A percentile compares a stretch with the other conserved stretches of the same genome.
Conservation (phyloP, 2,888 invertebrate species). For the Drosophila ustulata region DNA sequence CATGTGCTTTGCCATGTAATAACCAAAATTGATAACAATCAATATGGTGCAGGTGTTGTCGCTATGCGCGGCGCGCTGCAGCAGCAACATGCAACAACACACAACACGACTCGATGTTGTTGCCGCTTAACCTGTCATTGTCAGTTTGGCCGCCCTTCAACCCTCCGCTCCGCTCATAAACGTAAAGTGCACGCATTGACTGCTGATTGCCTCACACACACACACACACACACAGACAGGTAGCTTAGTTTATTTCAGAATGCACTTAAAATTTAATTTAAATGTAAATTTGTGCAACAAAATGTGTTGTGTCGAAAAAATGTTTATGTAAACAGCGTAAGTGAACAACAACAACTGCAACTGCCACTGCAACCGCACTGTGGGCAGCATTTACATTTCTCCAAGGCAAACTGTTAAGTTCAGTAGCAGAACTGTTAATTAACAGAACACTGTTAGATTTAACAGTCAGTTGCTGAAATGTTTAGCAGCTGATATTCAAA, state of each 20-base stretch:
- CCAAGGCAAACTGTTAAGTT: too few relatives aligned
- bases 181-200: conserved; percentile 80
- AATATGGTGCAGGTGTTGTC: conserved; percentile 68
- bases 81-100: conserved; percentile 30
- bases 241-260: conserved; percentile 80
- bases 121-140: conserved; percentile 81
- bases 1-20: conserved; percentile 73
- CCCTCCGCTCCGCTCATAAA: conserved; percentile 46
- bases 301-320: conserved; percentile 81
- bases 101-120: conserved; percentile 8
- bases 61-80: conserved; percentile 37
- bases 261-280: conserved; percentile 82
- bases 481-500: too few relatives aligned
- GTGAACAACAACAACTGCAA: conserved; percentile 47
- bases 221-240: conserved; percentile 19
- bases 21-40: conserved; percentile 81
- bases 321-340: conserved; percentile 81
- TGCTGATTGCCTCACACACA: conserved; percentile 67
- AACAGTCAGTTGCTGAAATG: too few relatives aligned
- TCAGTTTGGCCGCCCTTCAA: conserved; percentile 55
- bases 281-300: conserved; percentile 81
- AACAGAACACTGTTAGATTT: too few relatives aligned
- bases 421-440: too few relatives aligned
- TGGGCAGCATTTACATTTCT: too few relatives aligned
- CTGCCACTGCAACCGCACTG: conserved; percentile 11